Base-by-base conservation (phyloP, 64 coral and sea anemone species). In the Anthopleura sola region DNA sequence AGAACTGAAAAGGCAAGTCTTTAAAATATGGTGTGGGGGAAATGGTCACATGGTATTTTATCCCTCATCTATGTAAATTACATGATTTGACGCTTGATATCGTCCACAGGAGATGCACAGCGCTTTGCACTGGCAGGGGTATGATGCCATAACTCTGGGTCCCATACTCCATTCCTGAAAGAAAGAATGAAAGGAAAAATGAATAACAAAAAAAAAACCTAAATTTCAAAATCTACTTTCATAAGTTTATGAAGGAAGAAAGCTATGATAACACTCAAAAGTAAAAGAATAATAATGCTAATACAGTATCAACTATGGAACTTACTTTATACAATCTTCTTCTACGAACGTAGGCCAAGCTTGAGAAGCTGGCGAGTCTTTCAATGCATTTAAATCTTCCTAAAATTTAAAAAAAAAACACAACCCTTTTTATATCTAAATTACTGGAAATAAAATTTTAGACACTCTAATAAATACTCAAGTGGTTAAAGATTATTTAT, bases 71-170 rank as follows among this genome's bases (percentile, higher is more conserved):
- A 44, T 44, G 17, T 57, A 80, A 89, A 87, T 99, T 83, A 99
- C 93, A 90, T 0, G 12, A 91, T 38, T 87, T 94, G 93, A 78
- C 90, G 88, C 37, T 81, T 99, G 36, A 95, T 86, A 19, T 90
- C 86, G 0, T 99, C 97, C 6, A 91, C 93, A 34, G 97, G 97
- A 32, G 97, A 99, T 50, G 90, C 90, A 92, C 93, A 95, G 77
- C 97, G 55, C 33, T 99, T 99, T 36, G 86, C 90, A 83, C 97
- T 94, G 50, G 90, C 84, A 34, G 31, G 26, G 17, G 97, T 94
- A 44, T 99, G 93, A 40, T 99, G 93, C 97, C 97, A 99, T 10
- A 94, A 15, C 56, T 99, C 97, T n/a, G 97, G 97, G 68, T 99
- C 97, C 97, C 97, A 99, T 37, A 95, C 68, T 2, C 97, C 97